Evolutionary conservation across 2,113 vertebrate species (phyloP).

Genomic region (Cygnus atratus): DNA sequence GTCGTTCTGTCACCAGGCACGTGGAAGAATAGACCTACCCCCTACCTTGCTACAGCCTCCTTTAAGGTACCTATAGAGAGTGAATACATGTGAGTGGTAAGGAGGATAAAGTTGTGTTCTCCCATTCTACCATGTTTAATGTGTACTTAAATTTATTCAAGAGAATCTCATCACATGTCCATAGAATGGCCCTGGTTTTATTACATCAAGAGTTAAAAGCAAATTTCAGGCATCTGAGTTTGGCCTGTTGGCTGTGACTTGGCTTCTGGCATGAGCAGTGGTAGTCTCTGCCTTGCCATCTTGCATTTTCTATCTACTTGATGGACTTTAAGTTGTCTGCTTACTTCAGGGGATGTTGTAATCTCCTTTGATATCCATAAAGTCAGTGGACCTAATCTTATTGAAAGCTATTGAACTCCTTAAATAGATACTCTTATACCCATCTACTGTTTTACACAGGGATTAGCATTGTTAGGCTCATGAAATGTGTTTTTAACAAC

Average conservation of each 20-base stretch:
- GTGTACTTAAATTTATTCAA: background rate
- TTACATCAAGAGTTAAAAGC: background rate
- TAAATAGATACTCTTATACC: background rate
- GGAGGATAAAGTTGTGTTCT: background rate
- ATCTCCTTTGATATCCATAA: background rate
- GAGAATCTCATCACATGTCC: background rate
- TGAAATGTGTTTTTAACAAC: background rate
- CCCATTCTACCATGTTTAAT: background rate
- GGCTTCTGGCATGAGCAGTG: background rate
- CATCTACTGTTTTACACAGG: background rate
- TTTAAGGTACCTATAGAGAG: too few species aligned
- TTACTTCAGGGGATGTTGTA: background rate
- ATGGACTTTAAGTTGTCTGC: background rate
- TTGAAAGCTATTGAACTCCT: background rate
- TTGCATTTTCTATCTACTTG: background rate
- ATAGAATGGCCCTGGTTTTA: background rate
- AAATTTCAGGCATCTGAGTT: background rate
- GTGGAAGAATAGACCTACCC: too few species aligned
- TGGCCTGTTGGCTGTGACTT: background rate
- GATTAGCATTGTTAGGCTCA: background rate
- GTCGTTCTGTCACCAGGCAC: too few species aligned
- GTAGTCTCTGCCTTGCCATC: background rate
- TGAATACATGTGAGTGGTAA: background rate
- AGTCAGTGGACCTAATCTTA: background rate
- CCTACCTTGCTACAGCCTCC: too few species aligned